Percentiles rank a stretch among this genome's conserved stretches.
These are phyloP conservation scores for Plusia festucae DNA, from an alignment of 2,888 invertebrate genomes.

Conservation along the genomic window DNA sequence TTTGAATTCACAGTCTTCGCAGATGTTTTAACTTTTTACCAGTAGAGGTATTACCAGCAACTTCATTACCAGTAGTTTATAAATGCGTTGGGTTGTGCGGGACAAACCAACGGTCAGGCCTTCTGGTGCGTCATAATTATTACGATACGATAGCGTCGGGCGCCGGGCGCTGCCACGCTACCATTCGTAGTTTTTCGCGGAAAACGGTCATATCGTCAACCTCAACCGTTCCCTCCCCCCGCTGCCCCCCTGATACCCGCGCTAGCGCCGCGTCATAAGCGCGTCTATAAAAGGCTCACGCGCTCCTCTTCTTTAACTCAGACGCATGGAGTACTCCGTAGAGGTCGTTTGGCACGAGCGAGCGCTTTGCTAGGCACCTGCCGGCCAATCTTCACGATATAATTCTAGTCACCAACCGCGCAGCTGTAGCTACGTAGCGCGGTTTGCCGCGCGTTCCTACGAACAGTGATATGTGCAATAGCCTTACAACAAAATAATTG, in stretches of 20 bases:
- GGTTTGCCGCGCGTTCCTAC: slow-evolving; percentile 88
- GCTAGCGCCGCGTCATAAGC: slow-evolving; percentile 79
- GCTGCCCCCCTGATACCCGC: slow-evolving; percentile 62
- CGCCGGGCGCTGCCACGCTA: slow-evolving; percentile 74
- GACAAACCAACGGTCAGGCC: slow-evolving; percentile 78
- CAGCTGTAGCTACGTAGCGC: slow-evolving; percentile 87
- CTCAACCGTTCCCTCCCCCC: slow-evolving; percentile 65
- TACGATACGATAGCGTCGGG: slow-evolving; percentile 74
- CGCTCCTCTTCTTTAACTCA: slow-evolving; percentile 88
- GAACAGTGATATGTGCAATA: slow-evolving; percentile 90
- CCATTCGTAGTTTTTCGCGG: slow-evolving; percentile 85
- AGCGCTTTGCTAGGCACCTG: slow-evolving; percentile 90
- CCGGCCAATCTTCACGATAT: slow-evolving; percentile 87
- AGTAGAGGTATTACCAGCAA: no score
- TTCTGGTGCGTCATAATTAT: slow-evolving; percentile 79
- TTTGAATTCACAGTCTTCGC: slow-evolving; percentile 73
- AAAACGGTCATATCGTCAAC: slow-evolving; percentile 84
- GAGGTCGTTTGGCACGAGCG: slow-evolving; percentile 90
- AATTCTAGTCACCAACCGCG: slow-evolving; percentile 89
- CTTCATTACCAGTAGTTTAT: slow-evolving; percentile 56
- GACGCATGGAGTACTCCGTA: slow-evolving; percentile 90
- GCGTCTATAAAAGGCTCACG: slow-evolving; percentile 83
- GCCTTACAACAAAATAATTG: slow-evolving; percentile 85
- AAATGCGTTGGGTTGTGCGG: slow-evolving; percentile 61
- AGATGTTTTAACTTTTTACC: slow-evolving; percentile 47